Base-by-base conservation (phyloP, 1,140 invertebrate genomes). In the Psix sp. region DNA sequence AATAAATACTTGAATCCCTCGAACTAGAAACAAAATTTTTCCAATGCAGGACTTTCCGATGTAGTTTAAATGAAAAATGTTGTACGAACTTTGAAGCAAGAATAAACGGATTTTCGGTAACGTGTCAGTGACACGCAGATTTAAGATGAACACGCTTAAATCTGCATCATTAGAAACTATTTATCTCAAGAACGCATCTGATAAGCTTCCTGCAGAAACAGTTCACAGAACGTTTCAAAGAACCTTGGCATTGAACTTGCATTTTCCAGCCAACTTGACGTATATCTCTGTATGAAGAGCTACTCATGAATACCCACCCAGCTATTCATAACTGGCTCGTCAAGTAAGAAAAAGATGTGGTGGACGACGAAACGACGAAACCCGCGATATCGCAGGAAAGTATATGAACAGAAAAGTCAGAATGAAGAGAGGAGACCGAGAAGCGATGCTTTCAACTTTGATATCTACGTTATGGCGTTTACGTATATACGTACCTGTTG, bases 401-500 rank as follows among this genome's bases (percentile, higher is more conserved):
- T n/a, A n/a, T n/a, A n/a, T n/a, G 46, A 54, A 62, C 45, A 60
- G 56, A 52, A 71, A 48, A 33, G 10, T 35, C 48, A 57, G 29
- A 43, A 42, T 40, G 21, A 16, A 35, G 48, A 40, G 33, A 1
- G 48, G 16, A 16, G 24, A n/a, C 59, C 46, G 16, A 43, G 49
- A 17, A 14, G 17, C 11, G 33, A 5, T 13, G 63, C 52, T 54
- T 78, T 77, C 54, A 60, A 60, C 75, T 77, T 73, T 74, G 71
- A 78, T 80, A 77, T 63, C 63, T 73, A 52, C 72, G 59, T 76
- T 70, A 80, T 75, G 65, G 71, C 39, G 38, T 76, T 57, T 75
- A 76, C 70, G 51, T 73, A 57, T 73, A 71, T 76, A 70, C 56
- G 13, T 80, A 84, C 83, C 83, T 83, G 82, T 84, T 83, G 83